Evolutionary conservation across 2,888 invertebrate genomes (phyloP).

Genomic region (Xestoiulus laeticollis): DNA sequence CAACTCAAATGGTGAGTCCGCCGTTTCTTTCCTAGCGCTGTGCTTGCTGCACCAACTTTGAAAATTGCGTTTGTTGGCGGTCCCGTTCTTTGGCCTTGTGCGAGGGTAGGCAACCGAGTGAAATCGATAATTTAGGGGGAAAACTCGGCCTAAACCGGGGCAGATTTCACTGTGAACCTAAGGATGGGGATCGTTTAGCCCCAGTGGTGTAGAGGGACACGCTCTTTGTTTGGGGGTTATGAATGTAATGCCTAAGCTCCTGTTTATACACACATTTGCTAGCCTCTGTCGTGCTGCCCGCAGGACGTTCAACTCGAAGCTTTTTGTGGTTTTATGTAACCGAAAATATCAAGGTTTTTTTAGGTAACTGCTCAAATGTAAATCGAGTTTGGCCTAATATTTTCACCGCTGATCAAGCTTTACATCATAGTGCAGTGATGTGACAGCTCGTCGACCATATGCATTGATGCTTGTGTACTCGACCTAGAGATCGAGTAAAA

Average conservation of each 20-base stretch:
- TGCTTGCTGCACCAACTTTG: neutral
- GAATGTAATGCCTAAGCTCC: neutral
- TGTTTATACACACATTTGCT: neutral
- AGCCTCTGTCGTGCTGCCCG: neutral
- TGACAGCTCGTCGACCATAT: too few species aligned
- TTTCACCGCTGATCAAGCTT: too few species aligned
- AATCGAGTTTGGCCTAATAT: neutral
- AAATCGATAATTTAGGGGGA: slow-evolving; percentile 11
- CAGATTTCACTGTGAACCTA: neutral
- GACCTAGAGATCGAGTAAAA: too few species aligned
- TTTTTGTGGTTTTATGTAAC: neutral
- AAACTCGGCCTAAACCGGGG: neutral
- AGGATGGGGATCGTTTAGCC: neutral
- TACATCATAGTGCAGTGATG: too few species aligned
- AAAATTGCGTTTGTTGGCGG: neutral
- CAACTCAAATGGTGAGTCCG: neutral
- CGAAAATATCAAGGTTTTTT: neutral
- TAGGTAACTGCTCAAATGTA: too few species aligned
- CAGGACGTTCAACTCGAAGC: neutral
- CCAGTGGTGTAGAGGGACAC: neutral
- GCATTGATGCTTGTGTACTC: too few species aligned
- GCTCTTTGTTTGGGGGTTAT: neutral
- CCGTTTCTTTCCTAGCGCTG: neutral
- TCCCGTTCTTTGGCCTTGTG: neutral
- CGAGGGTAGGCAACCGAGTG: neutral